Base-by-base conservation (phyloP, 2,113 vertebrate genomes). In the Oxygymnocypris stewartii region DNA sequence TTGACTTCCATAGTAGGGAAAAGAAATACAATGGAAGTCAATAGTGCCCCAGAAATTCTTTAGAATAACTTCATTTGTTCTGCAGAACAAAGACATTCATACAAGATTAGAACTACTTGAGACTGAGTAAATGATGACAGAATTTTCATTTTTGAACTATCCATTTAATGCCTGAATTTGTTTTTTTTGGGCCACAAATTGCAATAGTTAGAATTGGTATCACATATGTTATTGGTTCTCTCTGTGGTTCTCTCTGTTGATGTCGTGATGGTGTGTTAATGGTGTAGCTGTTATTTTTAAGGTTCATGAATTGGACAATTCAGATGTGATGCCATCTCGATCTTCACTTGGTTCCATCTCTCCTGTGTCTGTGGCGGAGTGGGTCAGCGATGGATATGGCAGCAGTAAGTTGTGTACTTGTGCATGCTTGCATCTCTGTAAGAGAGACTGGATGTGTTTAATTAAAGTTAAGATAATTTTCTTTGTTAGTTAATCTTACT, bases 381-480 rank as follows among this genome's bases (percentile, higher is more conserved):
- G 90, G 57, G 94, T 93, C 89, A 96, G 91, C 0, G 86, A 95
- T 78, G 95, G 92, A 79, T 95, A 93, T 85, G 94, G 92, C 87
- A 96, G 95, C 93, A 95, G 98, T 98, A 90, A 96, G 94, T 95
- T 63, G 28, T 47, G 6, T 71, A 5, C 18, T n/a, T 20, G 4
- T 10, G 51, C 4, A 4, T 49, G 49, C 18, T 18, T 51, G 25
- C 44, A n/a, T 54, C 40, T 80, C 20, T 80, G 16, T 61, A 25
- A n/a, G 18, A 79, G 13, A 61, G 51, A 42, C 57, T 13, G 51
- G 12, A 25, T 14, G 31, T 23, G 65, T 31, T 67, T 63, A 44
- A 40, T 31, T 6, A 23, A 18, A 8, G 16, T 65, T 1, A 20
- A 18, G 16, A 69, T 69, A 0, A 37, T 71, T 20, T 37, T 1